A percentile compares a stretch with the other conserved stretches of the same genome.
Conservation (phyloP, 2,797 vertebrate species). For the Enoplosus armatus region DNA sequence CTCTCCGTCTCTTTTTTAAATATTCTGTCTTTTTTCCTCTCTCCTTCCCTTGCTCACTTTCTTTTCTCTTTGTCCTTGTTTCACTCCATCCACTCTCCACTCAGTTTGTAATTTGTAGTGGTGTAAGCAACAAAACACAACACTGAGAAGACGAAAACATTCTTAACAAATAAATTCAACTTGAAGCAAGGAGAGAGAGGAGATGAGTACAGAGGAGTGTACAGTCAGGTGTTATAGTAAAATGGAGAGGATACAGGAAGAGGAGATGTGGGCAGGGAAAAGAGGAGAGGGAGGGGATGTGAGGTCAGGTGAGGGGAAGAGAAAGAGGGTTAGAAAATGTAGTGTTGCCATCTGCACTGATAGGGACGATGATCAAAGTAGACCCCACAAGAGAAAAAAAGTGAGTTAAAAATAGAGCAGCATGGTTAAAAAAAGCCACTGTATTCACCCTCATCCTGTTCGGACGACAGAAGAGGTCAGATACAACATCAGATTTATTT, state of each 20-base stretch:
- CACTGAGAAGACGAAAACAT: background rate
- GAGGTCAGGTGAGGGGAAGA: constrained; percentile 1
- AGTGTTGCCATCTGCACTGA: constrained; percentile 46
- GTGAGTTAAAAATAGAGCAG: constrained; percentile 48
- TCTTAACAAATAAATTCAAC: background rate
- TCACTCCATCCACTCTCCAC: background rate
- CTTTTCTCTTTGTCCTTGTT: background rate
- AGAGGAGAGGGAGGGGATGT: constrained; percentile 12
- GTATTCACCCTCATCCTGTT: constrained; percentile 27
- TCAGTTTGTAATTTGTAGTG: background rate
- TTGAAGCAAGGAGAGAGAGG: background rate
- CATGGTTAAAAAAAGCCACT: constrained; percentile 18
- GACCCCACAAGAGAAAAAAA: constrained; percentile 27
- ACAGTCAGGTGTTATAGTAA: background rate
- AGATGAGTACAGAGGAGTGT: background rate
- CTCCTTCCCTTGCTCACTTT: background rate
- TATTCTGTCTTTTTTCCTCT: background rate
- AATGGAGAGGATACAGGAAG: background rate
- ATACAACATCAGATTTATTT: constrained; percentile 1
- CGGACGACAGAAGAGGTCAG: constrained; percentile 16
- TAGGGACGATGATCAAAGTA: constrained; percentile 40
- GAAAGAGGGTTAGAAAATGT: constrained; percentile 22
- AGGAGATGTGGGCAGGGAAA: constrained; percentile 1
- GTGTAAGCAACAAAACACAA: background rate
- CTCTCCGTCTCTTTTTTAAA: background rate